Conservation (phyloP, 2,113 vertebrate species). For the Spilogale gracilis region DNA sequence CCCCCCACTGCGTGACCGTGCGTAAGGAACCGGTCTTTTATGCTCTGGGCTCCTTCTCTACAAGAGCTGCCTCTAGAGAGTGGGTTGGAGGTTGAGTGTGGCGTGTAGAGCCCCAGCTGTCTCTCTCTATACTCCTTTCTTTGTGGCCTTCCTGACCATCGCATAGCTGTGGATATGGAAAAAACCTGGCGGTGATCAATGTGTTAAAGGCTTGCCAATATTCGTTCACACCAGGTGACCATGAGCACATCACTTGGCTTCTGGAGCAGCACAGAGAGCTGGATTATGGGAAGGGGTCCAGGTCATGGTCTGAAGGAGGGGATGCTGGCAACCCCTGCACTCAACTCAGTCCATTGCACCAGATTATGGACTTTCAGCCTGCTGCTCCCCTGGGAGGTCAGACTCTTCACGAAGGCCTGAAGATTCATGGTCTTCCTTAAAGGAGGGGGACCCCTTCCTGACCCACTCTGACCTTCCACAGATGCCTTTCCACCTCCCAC, state of each 20-base stretch:
- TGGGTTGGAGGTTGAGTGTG: not conserved
- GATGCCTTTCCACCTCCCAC: slow-evolving; percentile 22
- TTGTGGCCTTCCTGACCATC: not conserved
- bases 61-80: not conserved
- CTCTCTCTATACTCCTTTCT: not conserved
- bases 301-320: not conserved
- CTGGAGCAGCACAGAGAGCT: not conserved
- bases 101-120: not conserved
- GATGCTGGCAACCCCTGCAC: not conserved
- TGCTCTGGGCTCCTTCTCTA: not conserved
- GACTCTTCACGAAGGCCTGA: not conserved
- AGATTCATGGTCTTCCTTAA: slow-evolving; percentile 23
- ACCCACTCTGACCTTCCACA: slow-evolving; percentile 42
- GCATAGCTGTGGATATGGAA: not conserved
- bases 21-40: not conserved
- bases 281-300: slow-evolving; percentile 57
- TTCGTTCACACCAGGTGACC: slow-evolving; percentile 60
- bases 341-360: not conserved
- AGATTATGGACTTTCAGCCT: not conserved
- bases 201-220: not conserved
- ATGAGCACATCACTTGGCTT: slow-evolving; percentile 65
- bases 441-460: slow-evolving; percentile 23
- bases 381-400: not conserved
- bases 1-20: not conserved
- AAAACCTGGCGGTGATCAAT: not conserved